Evolutionary conservation across 2,888 invertebrate species (phyloP).

Genomic region (Sisyra terminalis): DNA sequence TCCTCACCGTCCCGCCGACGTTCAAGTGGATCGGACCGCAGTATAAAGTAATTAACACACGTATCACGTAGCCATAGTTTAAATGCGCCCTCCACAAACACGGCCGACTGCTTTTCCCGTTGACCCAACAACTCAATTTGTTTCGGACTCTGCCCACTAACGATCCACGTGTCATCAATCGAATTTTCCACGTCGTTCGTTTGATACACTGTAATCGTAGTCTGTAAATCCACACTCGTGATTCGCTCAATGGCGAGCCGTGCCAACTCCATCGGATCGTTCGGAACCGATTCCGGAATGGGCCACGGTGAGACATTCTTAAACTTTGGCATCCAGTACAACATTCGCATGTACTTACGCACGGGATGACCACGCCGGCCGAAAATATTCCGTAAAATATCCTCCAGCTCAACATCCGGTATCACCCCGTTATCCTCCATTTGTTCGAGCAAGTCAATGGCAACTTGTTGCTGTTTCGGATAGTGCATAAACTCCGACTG

Average conservation of each 20-base stretch:
- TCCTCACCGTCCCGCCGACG: slow-evolving; percentile 26
- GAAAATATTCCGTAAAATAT: slow-evolving; percentile 68
- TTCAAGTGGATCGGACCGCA: slow-evolving; percentile 52
- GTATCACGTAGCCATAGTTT: slow-evolving; percentile 60
- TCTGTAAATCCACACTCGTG: slow-evolving; percentile 61
- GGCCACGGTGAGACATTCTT: slow-evolving; percentile 78
- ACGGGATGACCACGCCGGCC: slow-evolving; percentile 58
- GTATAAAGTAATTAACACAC: slow-evolving; percentile 66
- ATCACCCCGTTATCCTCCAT: slow-evolving; percentile 91
- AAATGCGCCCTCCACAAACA: slow-evolving; percentile 77
- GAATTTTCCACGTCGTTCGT: slow-evolving; percentile 55
- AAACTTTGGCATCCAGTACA: slow-evolving; percentile 92
- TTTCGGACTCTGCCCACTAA: slow-evolving; percentile 65
- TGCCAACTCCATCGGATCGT: slow-evolving; percentile 61
- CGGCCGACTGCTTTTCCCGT: slow-evolving; percentile 40
- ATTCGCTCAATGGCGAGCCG: slow-evolving; percentile 70
- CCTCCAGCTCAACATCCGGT: slow-evolving; percentile 80
- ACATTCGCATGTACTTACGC: slow-evolving; percentile 63
- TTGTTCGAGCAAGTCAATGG: slow-evolving; percentile 75
- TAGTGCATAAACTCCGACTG: slow-evolving; percentile 87
- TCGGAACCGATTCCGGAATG: slow-evolving; percentile 60
- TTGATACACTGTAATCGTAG: slow-evolving; percentile 45
- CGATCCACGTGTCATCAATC: slow-evolving; percentile 81
- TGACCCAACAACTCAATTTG: slow-evolving; percentile 54
- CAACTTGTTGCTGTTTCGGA: slow-evolving; percentile 90